A percentile compares a stretch with the other conserved stretches of the same genome.
phyloP scores from a whole-genome alignment of 2,888 invertebrate genomes.

The Sarcophaga rosellei region DNA sequence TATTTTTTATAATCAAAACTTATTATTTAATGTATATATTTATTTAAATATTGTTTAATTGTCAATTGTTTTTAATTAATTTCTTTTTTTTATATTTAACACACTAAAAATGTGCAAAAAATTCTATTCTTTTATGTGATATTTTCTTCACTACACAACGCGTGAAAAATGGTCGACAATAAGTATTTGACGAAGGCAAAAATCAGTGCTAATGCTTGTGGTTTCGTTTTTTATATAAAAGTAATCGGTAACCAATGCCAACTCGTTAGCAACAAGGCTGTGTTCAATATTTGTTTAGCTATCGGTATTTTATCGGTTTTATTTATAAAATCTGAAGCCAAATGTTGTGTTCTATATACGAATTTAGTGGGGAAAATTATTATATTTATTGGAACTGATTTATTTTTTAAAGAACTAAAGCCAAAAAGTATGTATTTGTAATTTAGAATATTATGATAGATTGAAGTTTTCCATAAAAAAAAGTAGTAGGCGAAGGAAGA shows the following conservation, averaged over 20 bases:
- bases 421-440: neutral
- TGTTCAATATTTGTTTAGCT: slow-evolving; percentile 33
- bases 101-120: slow-evolving; percentile 58
- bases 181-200: slow-evolving; percentile 61
- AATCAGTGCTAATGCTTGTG: slow-evolving; percentile 37
- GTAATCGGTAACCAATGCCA: slow-evolving; percentile 39
- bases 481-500: too few relatives aligned
- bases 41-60: slow-evolving; percentile 50
- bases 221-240: slow-evolving; percentile 20
- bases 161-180: slow-evolving; percentile 66
- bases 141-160: slow-evolving; percentile 63
- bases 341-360: neutral
- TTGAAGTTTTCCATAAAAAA: too few relatives aligned
- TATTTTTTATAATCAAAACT: slow-evolving; percentile 29
- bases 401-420: neutral
- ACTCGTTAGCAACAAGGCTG: slow-evolving; percentile 39
- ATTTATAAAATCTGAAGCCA: neutral
- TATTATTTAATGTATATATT: slow-evolving; percentile 7
- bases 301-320: slow-evolving; percentile 6
- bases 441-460: neutral
- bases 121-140: slow-evolving; percentile 44
- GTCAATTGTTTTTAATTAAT: slow-evolving; percentile 63
- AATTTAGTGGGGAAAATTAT: neutral
- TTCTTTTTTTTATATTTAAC: slow-evolving; percentile 41
- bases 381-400: neutral